Evolutionary conservation across 2,888 invertebrate species (phyloP), one percentile per base, ranked within the genome.

Genomic region (Palloptera scutellata): DNA sequence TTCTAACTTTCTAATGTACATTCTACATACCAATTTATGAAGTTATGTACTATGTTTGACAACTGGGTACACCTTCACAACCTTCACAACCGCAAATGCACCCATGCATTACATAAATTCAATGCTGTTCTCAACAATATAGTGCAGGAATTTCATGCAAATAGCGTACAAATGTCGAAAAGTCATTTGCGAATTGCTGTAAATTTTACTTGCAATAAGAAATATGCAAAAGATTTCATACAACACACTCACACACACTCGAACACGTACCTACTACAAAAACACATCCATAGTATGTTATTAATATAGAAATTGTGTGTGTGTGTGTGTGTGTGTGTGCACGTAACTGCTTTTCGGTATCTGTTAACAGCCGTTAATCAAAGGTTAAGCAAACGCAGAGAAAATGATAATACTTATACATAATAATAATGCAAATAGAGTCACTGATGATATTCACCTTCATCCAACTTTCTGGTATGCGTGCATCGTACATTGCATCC

Each of bases 401-500:
- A 30, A 30, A 30, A 30, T 4, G 6, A 30, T 30, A 30, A 30
- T 30, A 11, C 12, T 45, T 45, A 10, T 11, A 45, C 12, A 11
- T 45, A 15, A 13, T 41, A 13, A 51, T 13, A 61, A 61, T 51
- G 17, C 19, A 59, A 15, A 41, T 17, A 41, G 41, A 11, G 15
- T 3, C 19, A n/a, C n/a, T n/a, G n/a, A 61, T 6, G 3, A 17
- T 6, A 55, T 77, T 72, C 76, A 92, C 93, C 89, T 95, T 97
- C 78, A 91, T 89, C 97, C 98, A 98, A 69, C 89, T 89, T 69
- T 92, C 92, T 0, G 98, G 98, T 73, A 98, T 94, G 70, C 96
- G 88, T 1, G 97, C 97, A 83, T 98, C 97, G 81, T 96, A 97
- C 95, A 98, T 97, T 13, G 97, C 94, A 83, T 98, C 97, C 45